Percentiles rank a stretch among this genome's conserved stretches.
Conservation (phyloP, 1,140 invertebrate species). For the Camponotus floridanus region DNA sequence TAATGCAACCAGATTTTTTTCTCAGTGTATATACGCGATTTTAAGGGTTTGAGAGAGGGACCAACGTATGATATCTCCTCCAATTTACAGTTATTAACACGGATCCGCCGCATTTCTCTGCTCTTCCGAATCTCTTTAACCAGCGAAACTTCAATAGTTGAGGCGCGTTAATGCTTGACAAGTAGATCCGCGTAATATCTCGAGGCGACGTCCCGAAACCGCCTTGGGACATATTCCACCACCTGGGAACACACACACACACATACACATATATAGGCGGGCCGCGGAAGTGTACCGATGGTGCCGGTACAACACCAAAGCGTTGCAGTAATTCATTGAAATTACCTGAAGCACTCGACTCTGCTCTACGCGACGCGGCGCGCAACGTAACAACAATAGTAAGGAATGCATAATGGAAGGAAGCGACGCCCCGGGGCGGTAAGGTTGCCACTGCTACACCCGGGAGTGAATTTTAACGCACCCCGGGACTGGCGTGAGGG, state of each 20-base stretch:
- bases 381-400: conserved; percentile 57
- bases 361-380: neutral
- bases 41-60: neutral
- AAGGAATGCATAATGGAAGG: conserved; percentile 68
- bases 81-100: conserved; percentile 25
- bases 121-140: conserved; percentile 22
- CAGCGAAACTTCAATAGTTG: conserved; percentile 45
- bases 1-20: too few relatives aligned
- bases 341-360: conserved; percentile 61
- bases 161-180: conserved; percentile 58
- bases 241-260: conserved; percentile 16
- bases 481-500: neutral
- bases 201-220: conserved; percentile 14
- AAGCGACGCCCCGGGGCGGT: conserved; percentile 54
- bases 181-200: conserved; percentile 61
- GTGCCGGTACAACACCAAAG: conserved; percentile 52
- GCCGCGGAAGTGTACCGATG: conserved; percentile 55
- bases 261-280: too few relatives aligned
- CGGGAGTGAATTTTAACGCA: conserved; percentile 63
- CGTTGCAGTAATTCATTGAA: conserved; percentile 64
- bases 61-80: neutral
- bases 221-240: conserved; percentile 30
- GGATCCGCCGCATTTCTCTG: neutral
- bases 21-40: neutral
- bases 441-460: conserved; percentile 35